phyloP scores from a whole-genome alignment of 2,888 invertebrate genomes.

The Eristalis tenax region DNA sequence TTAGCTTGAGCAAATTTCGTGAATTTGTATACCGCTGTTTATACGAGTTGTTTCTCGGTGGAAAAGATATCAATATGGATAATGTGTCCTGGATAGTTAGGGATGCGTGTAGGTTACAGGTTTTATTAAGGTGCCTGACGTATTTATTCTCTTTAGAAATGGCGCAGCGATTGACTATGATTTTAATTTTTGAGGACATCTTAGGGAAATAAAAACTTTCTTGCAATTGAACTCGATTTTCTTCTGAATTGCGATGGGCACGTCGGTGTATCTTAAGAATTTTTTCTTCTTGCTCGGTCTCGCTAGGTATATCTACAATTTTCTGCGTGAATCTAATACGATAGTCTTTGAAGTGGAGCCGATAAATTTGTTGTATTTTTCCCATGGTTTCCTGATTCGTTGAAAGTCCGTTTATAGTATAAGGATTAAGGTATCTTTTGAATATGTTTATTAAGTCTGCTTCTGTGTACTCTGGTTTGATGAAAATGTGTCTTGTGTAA shows the following conservation, averaged over 20 bases:
- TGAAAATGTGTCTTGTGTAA: constrained; percentile 34
- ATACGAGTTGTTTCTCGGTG: neutral
- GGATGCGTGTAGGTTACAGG: neutral
- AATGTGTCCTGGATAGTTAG: neutral
- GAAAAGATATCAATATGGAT: too few species aligned
- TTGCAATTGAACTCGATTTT: constrained; percentile 10
- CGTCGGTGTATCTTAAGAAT: constrained; percentile 13
- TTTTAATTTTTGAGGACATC: neutral
- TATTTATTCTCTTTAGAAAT: neutral
- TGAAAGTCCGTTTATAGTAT: constrained; percentile 41
- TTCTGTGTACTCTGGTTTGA: constrained; percentile 14
- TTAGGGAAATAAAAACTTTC: constrained; percentile 4
- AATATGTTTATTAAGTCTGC: constrained; percentile 30
- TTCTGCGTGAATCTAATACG: neutral
- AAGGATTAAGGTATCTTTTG: constrained; percentile 35
- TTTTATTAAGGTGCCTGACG: neutral
- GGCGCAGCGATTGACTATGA: neutral
- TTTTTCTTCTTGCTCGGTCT: constrained; percentile 4
- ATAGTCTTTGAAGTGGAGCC: neutral
- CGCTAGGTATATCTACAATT: neutral
- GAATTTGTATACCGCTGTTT: neutral
- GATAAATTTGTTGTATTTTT: neutral
- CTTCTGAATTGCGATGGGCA: constrained; percentile 4
- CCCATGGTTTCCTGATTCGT: neutral
- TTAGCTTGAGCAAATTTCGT: neutral